These are phyloP conservation scores for Emydocephalus ijimae DNA, from an alignment of 2,113 vertebrate species.

Conservation along the genomic window DNA sequence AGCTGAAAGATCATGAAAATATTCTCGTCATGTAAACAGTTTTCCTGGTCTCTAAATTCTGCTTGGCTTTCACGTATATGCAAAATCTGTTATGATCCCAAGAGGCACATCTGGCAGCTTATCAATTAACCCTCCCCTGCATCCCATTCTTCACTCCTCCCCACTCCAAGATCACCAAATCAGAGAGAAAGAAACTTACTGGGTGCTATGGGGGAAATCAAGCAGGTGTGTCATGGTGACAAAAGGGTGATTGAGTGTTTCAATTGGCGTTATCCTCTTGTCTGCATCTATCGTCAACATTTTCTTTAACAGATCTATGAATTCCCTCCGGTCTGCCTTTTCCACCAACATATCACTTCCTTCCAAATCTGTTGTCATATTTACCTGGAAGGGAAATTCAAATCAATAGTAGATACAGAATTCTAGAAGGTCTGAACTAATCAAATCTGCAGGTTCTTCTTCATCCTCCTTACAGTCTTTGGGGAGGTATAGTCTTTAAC, in stretches of 20 bases:
- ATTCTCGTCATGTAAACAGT: background rate
- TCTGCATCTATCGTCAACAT: conserved; percentile 98
- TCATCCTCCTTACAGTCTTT: background rate
- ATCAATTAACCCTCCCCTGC: background rate
- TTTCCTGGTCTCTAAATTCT: background rate
- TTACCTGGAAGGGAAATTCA: conserved; percentile 77
- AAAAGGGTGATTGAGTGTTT: conserved; percentile 97
- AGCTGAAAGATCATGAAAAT: background rate
- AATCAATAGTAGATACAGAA: background rate
- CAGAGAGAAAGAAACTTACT: conserved; percentile 71
- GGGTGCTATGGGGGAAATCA: conserved; percentile 95
- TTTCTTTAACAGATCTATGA: conserved; percentile 97
- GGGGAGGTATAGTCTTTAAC: background rate
- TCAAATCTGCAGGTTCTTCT: background rate
- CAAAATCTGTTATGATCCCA: background rate
- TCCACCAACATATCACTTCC: conserved; percentile 96
- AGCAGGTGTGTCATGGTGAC: conserved; percentile 96
- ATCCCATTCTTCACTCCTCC: background rate
- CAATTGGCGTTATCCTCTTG: conserved; percentile 96
- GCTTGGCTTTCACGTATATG: background rate
- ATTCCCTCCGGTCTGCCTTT: conserved; percentile 95
- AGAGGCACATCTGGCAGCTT: background rate
- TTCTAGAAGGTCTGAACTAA: background rate
- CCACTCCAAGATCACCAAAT: background rate
- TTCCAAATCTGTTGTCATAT: conserved; percentile 94